Conservation (phyloP, 2,797 vertebrate genomes). For the Babyrousa celebensis region DNA sequence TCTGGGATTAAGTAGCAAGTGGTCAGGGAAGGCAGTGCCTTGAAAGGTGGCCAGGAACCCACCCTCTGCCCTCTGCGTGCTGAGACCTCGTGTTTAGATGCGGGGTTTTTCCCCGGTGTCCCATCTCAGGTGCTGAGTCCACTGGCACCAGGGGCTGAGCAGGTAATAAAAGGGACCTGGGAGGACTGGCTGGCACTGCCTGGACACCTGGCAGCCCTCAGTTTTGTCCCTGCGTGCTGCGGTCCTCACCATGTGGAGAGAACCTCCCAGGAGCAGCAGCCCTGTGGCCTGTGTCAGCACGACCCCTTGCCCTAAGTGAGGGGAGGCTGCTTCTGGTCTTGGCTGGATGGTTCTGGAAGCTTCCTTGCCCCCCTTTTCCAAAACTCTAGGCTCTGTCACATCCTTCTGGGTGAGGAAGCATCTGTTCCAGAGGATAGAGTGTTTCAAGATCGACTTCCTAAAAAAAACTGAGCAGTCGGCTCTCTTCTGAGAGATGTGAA, state of each 20-base stretch:
- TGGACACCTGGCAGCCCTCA: neutral
- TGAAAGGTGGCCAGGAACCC: too few relatives aligned
- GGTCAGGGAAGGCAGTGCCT: neutral
- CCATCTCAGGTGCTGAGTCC: neutral
- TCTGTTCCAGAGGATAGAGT: neutral
- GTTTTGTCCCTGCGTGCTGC: neutral
- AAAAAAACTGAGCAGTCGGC: neutral
- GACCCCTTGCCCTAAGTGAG: neutral
- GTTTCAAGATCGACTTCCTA: slow-evolving; percentile 2
- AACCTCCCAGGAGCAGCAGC: neutral
- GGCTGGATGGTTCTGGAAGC: slow-evolving; percentile 10
- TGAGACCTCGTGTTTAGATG: neutral
- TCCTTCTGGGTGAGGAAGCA: neutral
- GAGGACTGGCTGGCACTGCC: neutral
- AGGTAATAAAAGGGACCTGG: neutral
- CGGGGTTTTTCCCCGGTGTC: neutral
- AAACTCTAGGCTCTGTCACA: neutral
- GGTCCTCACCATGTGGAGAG: neutral
- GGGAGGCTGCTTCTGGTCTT: neutral
- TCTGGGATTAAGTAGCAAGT: neutral
- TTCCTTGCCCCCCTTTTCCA: slow-evolving; percentile 3
- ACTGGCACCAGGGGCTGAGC: neutral
- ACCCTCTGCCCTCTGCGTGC: neutral
- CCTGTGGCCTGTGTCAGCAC: neutral
- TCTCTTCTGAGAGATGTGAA: neutral